Evolutionary conservation across 2,113 vertebrate genomes (phyloP).

Genomic region (Onychostoma macrolepis): DNA sequence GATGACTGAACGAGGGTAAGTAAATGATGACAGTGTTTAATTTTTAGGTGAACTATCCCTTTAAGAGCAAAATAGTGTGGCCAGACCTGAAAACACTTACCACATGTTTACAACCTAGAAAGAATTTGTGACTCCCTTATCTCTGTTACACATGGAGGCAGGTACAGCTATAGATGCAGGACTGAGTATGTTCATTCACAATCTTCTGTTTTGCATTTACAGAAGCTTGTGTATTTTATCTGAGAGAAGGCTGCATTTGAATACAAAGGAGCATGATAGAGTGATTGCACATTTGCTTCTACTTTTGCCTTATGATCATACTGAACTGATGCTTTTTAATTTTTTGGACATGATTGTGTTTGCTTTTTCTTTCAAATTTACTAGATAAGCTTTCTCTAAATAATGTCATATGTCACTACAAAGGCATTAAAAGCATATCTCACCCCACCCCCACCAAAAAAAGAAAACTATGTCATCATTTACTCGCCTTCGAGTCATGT

Average conservation of each 20-base stretch:
- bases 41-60: neutral
- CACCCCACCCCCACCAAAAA: neutral
- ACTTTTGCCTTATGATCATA: neutral
- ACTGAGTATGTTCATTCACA: neutral
- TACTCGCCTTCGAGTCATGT: neutral
- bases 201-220: neutral
- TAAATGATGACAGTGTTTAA: neutral
- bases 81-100: neutral
- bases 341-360: neutral
- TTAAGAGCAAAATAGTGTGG: neutral
- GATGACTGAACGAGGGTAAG: no score
- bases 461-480: neutral
- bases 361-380: neutral
- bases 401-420: neutral
- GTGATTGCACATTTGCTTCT: neutral
- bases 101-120: neutral
- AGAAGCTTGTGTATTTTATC: neutral
- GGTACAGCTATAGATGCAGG: neutral
- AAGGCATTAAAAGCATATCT: neutral
- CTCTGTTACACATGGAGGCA: slow-evolving; percentile 4
- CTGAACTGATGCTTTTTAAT: neutral
- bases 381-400: neutral
- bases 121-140: neutral
- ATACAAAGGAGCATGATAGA: neutral
- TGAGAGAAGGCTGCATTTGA: neutral